These are phyloP conservation scores for Spongia lamella DNA, from an alignment of 37 sponge, comb jelly and placozoan species.

Conservation along the genomic window DNA sequence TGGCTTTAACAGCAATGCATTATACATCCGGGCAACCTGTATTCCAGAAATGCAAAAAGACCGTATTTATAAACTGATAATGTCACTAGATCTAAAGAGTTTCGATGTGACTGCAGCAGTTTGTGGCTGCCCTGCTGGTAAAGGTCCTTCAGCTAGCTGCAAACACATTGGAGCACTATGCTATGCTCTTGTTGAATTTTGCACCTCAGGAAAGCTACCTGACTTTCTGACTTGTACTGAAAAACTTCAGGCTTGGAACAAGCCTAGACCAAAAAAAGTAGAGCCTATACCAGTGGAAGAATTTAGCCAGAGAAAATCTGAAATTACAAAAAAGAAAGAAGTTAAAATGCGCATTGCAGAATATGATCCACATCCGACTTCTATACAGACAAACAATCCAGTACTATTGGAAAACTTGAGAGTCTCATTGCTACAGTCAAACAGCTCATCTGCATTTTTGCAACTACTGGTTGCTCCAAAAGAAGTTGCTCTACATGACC, in stretches of 20 bases:
- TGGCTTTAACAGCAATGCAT: background rate
- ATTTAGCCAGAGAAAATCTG: background rate
- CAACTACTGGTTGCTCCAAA: slow-evolving; percentile 8
- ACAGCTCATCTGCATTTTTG: slow-evolving; percentile 5
- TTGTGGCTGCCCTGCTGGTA: slow-evolving; percentile 40
- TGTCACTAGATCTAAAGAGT: background rate
- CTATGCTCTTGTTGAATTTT: slow-evolving; percentile 35
- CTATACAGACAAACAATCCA: background rate
- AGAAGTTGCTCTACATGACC: slow-evolving; percentile 1
- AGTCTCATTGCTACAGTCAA: background rate
- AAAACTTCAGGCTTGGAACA: slow-evolving; percentile 28
- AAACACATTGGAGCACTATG: slow-evolving; percentile 20
- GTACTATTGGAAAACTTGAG: slow-evolving; percentile 3
- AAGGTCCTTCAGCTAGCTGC: slow-evolving; percentile 4
- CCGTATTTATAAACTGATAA: background rate
- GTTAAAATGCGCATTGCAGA: background rate
- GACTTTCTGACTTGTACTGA: slow-evolving; percentile 18
- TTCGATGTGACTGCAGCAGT: slow-evolving; percentile 23
- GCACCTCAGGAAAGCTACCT: slow-evolving; percentile 4
- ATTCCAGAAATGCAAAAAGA: slow-evolving; percentile 38
- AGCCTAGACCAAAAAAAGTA: slow-evolving; percentile 14
- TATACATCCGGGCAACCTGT: slow-evolving; percentile 9
- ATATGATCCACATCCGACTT: slow-evolving; percentile 35
- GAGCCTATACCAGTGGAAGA: slow-evolving; percentile 14
- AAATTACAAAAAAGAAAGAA: background rate